Conservation (phyloP, 2,888 invertebrate species). For the Cepaea hortensis region DNA sequence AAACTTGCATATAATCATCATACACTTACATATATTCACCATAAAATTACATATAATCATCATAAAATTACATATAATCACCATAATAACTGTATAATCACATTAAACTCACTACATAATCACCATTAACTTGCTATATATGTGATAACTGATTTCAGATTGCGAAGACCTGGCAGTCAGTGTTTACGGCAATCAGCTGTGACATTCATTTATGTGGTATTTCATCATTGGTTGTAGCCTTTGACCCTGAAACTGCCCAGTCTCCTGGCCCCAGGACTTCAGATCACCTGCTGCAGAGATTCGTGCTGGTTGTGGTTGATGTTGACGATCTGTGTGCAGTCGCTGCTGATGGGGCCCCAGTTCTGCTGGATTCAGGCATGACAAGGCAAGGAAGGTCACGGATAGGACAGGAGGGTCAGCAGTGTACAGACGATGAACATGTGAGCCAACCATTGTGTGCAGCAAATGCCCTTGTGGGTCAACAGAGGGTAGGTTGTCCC, state of each 20-base stretch:
- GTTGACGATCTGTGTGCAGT: neutral
- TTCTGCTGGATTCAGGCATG: neutral
- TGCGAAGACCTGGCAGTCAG: constrained; percentile 6
- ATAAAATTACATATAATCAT: too few species aligned
- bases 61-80: too few species aligned
- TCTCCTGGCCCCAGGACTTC: neutral
- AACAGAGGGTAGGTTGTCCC: constrained; percentile 4
- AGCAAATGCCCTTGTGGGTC: constrained; percentile 10
- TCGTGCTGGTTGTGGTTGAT: constrained; percentile 3
- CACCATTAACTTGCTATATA: neutral
- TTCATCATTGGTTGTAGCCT: constrained; percentile 9
- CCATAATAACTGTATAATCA: too few species aligned
- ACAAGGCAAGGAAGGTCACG: neutral
- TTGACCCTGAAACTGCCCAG: neutral
- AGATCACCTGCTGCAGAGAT: neutral
- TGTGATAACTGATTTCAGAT: neutral
- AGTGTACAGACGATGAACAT: neutral
- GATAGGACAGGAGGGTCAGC: neutral
- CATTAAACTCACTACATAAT: neutral
- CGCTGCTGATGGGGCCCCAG: neutral
- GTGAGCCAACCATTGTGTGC: neutral
- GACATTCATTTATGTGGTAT: constrained; percentile 15
- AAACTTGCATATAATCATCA: too few species aligned
- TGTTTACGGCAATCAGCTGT: neutral
- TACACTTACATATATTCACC: too few species aligned